These are phyloP conservation scores for Melikaiella ostensackeni DNA, from an alignment of 2,888 invertebrate genomes.

Conservation along the genomic window DNA sequence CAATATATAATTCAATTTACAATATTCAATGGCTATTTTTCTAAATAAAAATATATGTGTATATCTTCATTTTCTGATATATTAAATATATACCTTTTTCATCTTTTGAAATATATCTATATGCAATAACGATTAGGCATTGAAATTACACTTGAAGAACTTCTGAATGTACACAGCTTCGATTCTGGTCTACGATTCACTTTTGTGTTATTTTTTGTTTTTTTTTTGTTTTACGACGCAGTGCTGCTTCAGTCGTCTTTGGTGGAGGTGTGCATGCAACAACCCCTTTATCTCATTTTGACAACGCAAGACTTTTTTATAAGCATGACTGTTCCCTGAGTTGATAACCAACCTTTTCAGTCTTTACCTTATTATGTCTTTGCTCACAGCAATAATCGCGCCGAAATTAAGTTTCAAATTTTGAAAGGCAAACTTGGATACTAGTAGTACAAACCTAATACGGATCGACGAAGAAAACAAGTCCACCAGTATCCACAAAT, in stretches of 20 bases:
- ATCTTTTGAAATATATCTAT: neutral
- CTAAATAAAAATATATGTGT: conserved; percentile 47
- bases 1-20: conserved; percentile 49
- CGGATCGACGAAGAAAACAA: conserved; percentile 19
- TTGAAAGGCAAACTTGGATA: conserved; percentile 59
- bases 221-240: conserved; percentile 69
- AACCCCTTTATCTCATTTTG: conserved; percentile 51
- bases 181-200: conserved; percentile 51
- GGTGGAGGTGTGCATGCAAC: conserved; percentile 65
- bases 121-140: conserved; percentile 52
- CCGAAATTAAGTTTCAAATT: conserved; percentile 30
- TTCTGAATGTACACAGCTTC: conserved; percentile 56
- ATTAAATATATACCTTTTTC: conserved; percentile 29
- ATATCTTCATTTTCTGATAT: conserved; percentile 15
- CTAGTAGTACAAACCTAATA: neutral
- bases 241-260: conserved; percentile 72
- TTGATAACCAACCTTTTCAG: conserved; percentile 73
- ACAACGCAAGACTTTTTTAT: conserved; percentile 56
- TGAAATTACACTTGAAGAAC: conserved; percentile 55
- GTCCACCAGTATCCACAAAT: neutral
- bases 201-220: conserved; percentile 37
- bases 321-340: conserved; percentile 73
- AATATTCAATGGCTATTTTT: conserved; percentile 39
- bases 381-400: conserved; percentile 55
- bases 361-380: conserved; percentile 66